Percentiles rank a stretch among this genome's conserved stretches.
phyloP scores from a whole-genome alignment of 1,140 invertebrate genomes.

The Cataglyphis hispanica region DNA sequence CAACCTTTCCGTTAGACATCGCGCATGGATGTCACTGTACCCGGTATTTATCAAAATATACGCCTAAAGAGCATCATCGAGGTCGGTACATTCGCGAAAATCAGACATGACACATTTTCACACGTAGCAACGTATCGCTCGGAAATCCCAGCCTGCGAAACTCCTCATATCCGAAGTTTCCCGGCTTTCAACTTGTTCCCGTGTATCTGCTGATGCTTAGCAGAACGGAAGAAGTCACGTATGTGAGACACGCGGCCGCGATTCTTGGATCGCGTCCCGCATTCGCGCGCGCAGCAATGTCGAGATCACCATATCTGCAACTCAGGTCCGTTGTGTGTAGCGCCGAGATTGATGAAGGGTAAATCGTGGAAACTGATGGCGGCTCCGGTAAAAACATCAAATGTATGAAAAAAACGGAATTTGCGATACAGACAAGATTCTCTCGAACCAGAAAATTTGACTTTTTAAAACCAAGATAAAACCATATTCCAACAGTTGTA shows the following conservation, averaged over 20 bases:
- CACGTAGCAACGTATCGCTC: slow-evolving; percentile 26
- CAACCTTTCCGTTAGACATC: background rate
- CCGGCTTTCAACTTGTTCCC: slow-evolving; percentile 67
- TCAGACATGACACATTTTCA: slow-evolving; percentile 58
- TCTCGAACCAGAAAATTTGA: slow-evolving; percentile 14
- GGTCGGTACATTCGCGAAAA: slow-evolving; percentile 13
- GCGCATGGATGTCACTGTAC: background rate
- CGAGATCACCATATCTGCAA: slow-evolving; percentile 50
- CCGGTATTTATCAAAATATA: slow-evolving; percentile 24
- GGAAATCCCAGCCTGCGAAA: slow-evolving; percentile 30
- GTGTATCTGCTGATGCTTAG: slow-evolving; percentile 41
- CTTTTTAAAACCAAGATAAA: background rate
- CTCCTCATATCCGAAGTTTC: slow-evolving; percentile 67
- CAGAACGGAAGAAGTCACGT: slow-evolving; percentile 67
- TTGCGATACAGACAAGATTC: background rate
- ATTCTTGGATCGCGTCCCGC: slow-evolving; percentile 53
- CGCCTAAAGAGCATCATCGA: background rate
- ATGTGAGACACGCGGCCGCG: slow-evolving; percentile 59
- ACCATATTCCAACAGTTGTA: background rate
- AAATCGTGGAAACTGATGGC: slow-evolving; percentile 16
- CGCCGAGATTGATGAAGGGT: slow-evolving; percentile 51
- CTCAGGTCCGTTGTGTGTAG: slow-evolving; percentile 2
- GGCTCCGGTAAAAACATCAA: slow-evolving; percentile 35
- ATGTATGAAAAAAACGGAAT: slow-evolving; percentile 14
- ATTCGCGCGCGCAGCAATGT: slow-evolving; percentile 6